phyloP scores from a whole-genome alignment of 1,140 invertebrate genomes.

The Proales similis region DNA sequence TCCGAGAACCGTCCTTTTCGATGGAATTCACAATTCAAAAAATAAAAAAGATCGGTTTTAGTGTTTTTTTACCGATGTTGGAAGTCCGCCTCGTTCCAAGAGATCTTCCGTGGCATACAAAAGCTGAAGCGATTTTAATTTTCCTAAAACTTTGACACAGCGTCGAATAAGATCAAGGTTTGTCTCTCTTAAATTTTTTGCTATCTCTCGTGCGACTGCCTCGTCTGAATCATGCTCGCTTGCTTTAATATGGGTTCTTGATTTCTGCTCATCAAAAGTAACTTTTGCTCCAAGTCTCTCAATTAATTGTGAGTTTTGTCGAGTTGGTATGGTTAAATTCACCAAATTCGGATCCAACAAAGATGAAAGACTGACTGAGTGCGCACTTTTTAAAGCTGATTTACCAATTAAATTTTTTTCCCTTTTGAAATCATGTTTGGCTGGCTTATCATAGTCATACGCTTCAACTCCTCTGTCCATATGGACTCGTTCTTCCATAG shows the following conservation, averaged over 20 bases:
- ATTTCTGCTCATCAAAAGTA: conserved; percentile 25
- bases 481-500: neutral
- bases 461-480: conserved; percentile 26
- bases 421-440: neutral
- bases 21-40: neutral
- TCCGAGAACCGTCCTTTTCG: conserved; percentile 65
- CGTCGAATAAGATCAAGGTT: conserved; percentile 49
- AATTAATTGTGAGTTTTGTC: neutral
- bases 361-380: neutral
- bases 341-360: too few relatives aligned
- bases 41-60: neutral
- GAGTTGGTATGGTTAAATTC: too few relatives aligned
- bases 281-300: conserved; percentile 5
- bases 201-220: conserved; percentile 40
- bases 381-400: neutral
- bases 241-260: conserved; percentile 38
- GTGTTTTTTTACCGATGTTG: conserved; percentile 61
- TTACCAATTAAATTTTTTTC: neutral
- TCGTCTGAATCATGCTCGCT: conserved; percentile 39
- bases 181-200: conserved; percentile 41
- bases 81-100: conserved; percentile 71
- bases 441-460: conserved; percentile 9
- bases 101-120: conserved; percentile 70
- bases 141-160: conserved; percentile 65
- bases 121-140: conserved; percentile 65